Percentiles rank a stretch among this genome's conserved stretches.
Conservation (phyloP, 2,888 invertebrate species). For the Oxytorus armatus region DNA sequence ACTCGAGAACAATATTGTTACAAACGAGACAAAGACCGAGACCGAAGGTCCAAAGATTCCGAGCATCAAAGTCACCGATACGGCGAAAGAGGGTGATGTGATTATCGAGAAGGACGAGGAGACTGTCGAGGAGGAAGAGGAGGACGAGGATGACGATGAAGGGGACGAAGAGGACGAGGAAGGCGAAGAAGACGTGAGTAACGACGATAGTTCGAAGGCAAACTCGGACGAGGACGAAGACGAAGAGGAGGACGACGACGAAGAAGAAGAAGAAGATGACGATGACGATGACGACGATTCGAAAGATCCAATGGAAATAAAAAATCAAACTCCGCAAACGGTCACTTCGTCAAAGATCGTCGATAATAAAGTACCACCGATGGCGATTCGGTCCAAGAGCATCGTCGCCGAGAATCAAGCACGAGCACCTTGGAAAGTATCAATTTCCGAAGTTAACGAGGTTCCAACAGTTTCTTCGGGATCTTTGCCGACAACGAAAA, state of each 20-base stretch:
- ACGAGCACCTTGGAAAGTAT: conserved; percentile 54
- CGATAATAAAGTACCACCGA: conserved; percentile 40
- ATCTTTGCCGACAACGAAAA: background rate
- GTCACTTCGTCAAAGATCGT: conserved; percentile 45
- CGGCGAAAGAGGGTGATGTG: conserved; percentile 74
- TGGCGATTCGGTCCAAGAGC: conserved; percentile 34
- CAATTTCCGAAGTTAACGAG: conserved; percentile 42
- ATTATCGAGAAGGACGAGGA: conserved; percentile 73
- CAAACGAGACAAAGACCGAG: conserved; percentile 74
- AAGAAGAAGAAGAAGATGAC: conserved; percentile 57
- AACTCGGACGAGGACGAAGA: conserved; percentile 69
- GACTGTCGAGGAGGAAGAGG: conserved; percentile 67
- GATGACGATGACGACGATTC: conserved; percentile 71
- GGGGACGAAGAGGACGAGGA: conserved; percentile 64
- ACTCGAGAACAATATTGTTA: conserved; percentile 69
- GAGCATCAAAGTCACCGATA: conserved; percentile 76
- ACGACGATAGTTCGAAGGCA: conserved; percentile 66
- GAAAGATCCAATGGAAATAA: conserved; percentile 69
- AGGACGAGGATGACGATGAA: conserved; percentile 69
- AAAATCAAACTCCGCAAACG: conserved; percentile 36
- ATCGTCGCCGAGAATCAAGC: conserved; percentile 31
- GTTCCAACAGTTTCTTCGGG: background rate
- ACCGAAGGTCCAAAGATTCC: conserved; percentile 74
- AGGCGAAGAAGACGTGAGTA: conserved; percentile 65
- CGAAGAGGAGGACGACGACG: conserved; percentile 62